Conservation (phyloP, 2,113 vertebrate species). For the Cephalophus harveyi region DNA sequence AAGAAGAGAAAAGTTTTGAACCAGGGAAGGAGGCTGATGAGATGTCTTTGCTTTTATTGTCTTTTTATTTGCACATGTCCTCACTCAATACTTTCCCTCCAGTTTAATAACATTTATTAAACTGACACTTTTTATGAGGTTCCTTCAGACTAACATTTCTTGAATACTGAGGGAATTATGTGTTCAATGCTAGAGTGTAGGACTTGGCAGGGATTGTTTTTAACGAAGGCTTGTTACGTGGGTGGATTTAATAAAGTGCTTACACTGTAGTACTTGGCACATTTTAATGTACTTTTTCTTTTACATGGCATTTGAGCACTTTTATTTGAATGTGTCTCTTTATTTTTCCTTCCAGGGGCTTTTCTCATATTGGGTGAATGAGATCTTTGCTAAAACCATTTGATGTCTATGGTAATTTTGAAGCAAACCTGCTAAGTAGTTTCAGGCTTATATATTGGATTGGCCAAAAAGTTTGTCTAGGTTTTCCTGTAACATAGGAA, state of each 20-base stretch:
- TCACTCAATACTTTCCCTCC: neutral
- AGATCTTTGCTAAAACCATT: constrained; percentile 26
- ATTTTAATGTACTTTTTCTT: neutral
- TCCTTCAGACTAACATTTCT: neutral
- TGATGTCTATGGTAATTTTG: neutral
- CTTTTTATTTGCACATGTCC: neutral
- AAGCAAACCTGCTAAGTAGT: neutral
- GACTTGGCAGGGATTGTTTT: neutral
- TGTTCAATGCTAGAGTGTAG: neutral
- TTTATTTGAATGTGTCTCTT: neutral
- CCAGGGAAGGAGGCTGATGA: neutral
- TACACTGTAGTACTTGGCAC: neutral
- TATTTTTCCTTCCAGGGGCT: neutral
- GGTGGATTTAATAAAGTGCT: constrained; percentile 32
- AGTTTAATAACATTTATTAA: neutral
- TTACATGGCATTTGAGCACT: neutral
- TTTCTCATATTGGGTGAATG: neutral
- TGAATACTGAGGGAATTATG: neutral
- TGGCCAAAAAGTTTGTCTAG: neutral
- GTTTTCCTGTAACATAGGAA: neutral
- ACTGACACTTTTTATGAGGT: neutral
- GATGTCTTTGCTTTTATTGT: neutral
- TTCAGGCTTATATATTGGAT: neutral
- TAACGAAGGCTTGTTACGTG: constrained; percentile 14
- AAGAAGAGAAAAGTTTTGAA: neutral